Percentiles rank a stretch among this genome's conserved stretches.
Conservation (phyloP, 2,113 vertebrate genomes). For the Tenrec ecaudatus region DNA sequence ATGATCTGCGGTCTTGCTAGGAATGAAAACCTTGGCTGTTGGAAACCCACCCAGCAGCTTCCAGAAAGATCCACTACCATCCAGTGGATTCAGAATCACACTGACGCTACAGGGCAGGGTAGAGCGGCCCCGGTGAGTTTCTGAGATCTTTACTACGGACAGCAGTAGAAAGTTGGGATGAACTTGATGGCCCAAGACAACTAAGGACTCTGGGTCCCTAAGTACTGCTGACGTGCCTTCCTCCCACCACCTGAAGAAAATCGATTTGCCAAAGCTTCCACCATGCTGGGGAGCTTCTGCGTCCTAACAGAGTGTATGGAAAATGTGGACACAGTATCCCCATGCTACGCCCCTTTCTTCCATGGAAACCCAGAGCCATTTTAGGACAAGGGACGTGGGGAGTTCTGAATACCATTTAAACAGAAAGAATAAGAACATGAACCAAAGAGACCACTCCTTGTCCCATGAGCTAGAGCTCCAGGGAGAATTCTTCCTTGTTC, state of each 20-base stretch:
- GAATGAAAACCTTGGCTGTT: neutral
- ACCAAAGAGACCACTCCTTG: neutral
- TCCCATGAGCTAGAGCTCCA: neutral
- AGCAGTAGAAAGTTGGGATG: neutral
- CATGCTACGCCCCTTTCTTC: neutral
- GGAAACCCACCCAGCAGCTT: neutral
- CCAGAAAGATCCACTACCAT: neutral
- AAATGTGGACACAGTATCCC: neutral
- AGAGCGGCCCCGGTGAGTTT: too few relatives aligned
- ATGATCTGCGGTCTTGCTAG: neutral
- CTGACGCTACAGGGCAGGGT: too few relatives aligned
- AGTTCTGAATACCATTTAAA: neutral
- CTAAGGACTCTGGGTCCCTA: neutral
- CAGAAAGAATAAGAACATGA: neutral
- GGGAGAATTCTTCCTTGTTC: neutral
- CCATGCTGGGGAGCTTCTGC: too few relatives aligned
- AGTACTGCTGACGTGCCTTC: accelerated
- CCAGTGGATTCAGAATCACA: too few relatives aligned
- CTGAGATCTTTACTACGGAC: too few relatives aligned
- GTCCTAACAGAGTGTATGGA: neutral
- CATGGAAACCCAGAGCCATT: neutral
- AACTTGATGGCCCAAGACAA: neutral
- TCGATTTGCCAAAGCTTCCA: neutral
- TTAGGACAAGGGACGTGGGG: neutral
- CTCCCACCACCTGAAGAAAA: neutral